Evolutionary conservation across 2,113 vertebrate species (phyloP).

Genomic region (Tetraodon nigroviridis): DNA sequence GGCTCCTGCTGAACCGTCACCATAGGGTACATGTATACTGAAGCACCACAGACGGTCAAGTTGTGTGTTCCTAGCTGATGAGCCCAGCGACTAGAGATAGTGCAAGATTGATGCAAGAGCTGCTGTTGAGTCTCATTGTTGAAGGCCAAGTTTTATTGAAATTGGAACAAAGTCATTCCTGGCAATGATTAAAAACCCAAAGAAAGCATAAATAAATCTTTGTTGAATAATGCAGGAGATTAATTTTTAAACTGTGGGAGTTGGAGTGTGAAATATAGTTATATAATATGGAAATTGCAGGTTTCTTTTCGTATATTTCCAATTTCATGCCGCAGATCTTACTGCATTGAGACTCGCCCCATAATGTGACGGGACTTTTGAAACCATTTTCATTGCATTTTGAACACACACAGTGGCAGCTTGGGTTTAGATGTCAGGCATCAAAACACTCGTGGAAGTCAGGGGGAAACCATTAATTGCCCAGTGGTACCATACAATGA

Average conservation of each 20-base stretch:
- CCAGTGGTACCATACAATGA: neutral
- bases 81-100: too few species aligned
- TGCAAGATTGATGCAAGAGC: too few species aligned
- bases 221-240: slow-evolving; percentile 60
- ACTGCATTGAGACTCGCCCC: neutral
- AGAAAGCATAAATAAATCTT: slow-evolving; percentile 56
- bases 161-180: slow-evolving; percentile 59
- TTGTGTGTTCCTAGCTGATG: too few species aligned
- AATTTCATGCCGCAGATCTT: neutral
- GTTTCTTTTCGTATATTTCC: slow-evolving; percentile 23
- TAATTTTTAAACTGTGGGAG: slow-evolving; percentile 45
- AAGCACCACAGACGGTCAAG: too few species aligned
- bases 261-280: slow-evolving; percentile 7
- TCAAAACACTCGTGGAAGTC: slow-evolving; percentile 6
- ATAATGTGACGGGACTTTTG: slow-evolving; percentile 18
- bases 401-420: neutral
- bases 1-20: too few species aligned
- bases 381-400: slow-evolving; percentile 2
- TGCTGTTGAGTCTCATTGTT: slow-evolving; percentile 44
- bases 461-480: slow-evolving; percentile 12
- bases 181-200: slow-evolving; percentile 58
- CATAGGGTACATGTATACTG: too few species aligned
- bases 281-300: slow-evolving; percentile 38
- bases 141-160: slow-evolving; percentile 59
- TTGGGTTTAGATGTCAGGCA: slow-evolving; percentile 9